Evolutionary conservation across 2,888 invertebrate species (phyloP).

Genomic region (Macropis europaea): DNA sequence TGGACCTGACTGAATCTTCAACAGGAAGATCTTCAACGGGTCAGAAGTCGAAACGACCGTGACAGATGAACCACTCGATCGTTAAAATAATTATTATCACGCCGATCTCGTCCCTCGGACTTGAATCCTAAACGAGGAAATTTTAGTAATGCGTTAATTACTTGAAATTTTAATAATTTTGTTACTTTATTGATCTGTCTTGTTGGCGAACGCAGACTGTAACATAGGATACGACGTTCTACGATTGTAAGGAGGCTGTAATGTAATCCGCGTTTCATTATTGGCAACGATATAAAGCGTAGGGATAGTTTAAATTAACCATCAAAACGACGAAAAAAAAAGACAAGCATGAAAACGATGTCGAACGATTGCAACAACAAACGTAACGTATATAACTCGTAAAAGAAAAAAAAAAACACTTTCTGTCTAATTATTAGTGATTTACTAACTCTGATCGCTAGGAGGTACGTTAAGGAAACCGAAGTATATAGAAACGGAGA

Average conservation of each 20-base stretch:
- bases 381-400: slow-evolving; percentile 37
- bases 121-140: slow-evolving; percentile 33
- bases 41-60: slow-evolving; percentile 9
- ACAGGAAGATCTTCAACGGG: background rate
- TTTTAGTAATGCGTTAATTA: slow-evolving; percentile 31
- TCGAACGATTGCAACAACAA: background rate
- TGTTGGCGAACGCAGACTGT: slow-evolving; percentile 17
- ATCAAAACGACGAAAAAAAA: background rate
- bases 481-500: slow-evolving; percentile 6
- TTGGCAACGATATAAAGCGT: slow-evolving; percentile 41
- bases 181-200: slow-evolving; percentile 32
- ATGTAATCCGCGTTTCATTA: slow-evolving; percentile 23
- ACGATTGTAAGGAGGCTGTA: slow-evolving; percentile 14
- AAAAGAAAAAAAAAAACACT: too few species aligned
- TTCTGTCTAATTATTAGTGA: slow-evolving; percentile 46
- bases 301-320: slow-evolving; percentile 8
- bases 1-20: background rate
- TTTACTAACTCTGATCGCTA: slow-evolving; percentile 38
- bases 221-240: slow-evolving; percentile 22
- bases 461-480: slow-evolving; percentile 8
- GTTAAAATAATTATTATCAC: too few species aligned
- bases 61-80: background rate
- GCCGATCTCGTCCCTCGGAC: slow-evolving; percentile 21
- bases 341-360: background rate
- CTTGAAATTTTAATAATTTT: slow-evolving; percentile 41